Base-by-base conservation (phyloP, 1,140 invertebrate genomes). In the Cotesia chilonis region DNA sequence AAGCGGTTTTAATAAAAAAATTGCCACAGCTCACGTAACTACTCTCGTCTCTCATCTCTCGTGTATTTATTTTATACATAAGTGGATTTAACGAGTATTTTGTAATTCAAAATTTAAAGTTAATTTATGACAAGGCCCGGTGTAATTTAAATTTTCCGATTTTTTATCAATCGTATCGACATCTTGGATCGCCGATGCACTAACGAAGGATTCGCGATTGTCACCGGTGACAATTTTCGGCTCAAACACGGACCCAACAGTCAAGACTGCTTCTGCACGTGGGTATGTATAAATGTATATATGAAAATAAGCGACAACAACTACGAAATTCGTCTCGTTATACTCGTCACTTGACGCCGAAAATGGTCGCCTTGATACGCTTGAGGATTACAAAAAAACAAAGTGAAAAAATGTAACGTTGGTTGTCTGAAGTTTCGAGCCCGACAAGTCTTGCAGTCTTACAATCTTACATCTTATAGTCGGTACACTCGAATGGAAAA, bases 21-120 rank as follows among this genome's bases (percentile, higher is more conserved):
- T 47, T 47, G 10, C 41, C 10, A 47, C 41, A 7, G 5, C 41
- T 47, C 41, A 47, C 60, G 71, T 35, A 14, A 47, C 37, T 36
- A 51, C 38, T 52, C 7, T 47, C 51, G 52, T 51, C 36, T n/a
- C 28, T 54, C 6, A 59, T 10, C 75, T 77, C 41, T 6, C 10
- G 41, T 47, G 10, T 47, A 47, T 47, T 80, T 84, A 83, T 84
- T 82, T 83, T 83, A 79, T 79, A 80, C 80, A 80, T 85, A 84
- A 86, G 85, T 86, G 84, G 84, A 86, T 85, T 85, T 84, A 86
- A 85, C 85, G 83, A 86, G 85, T 84, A 85, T 85, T 85, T 86
- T 84, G 84, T 86, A 86, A 47, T 7, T 85, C 85, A 85, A 84
- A 79, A 28, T 28, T 3, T 28, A 28, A 79, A 81, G 72, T 78